Percentiles rank a stretch among this genome's conserved stretches.
Evolutionary conservation across 1,140 invertebrate genomes (phyloP).

Genomic region (Saccostrea cuccullata): DNA sequence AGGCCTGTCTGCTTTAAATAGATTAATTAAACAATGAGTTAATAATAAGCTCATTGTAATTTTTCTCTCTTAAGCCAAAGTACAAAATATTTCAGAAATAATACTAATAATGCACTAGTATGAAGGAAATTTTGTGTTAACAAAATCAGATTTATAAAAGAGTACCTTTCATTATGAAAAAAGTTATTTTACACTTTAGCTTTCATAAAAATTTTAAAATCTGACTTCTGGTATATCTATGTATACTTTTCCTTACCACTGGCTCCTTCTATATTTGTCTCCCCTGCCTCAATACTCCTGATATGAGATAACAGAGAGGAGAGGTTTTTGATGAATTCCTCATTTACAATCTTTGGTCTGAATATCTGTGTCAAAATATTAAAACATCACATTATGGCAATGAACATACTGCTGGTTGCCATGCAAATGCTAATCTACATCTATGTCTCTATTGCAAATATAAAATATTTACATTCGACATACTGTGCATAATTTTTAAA

Average conservation of each 20-base stretch:
- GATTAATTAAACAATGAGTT: not conserved
- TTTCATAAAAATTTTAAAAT: no score
- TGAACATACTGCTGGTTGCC: no score
- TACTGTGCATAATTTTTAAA: no score
- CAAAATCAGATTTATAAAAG: no score
- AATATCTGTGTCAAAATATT: slow-evolving; percentile 67
- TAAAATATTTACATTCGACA: no score
- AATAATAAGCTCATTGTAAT: not conserved
- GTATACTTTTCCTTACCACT: slow-evolving; percentile 62
- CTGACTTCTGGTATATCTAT: no score
- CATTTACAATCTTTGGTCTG: slow-evolving; percentile 66
- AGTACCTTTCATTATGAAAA: no score
- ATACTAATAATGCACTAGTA: not conserved
- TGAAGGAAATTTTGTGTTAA: no score
- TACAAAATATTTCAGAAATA: not conserved
- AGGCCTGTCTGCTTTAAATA: slow-evolving; percentile 13
- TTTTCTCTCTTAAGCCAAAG: not conserved
- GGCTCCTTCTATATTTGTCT: slow-evolving; percentile 72
- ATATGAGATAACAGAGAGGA: slow-evolving; percentile 70
- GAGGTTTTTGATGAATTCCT: slow-evolving; percentile 69
- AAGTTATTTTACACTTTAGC: no score
- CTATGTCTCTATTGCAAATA: no score
- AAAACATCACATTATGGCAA: not conserved
- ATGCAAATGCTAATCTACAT: no score
- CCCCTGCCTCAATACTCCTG: slow-evolving; percentile 68